Conservation (phyloP, 2,113 vertebrate genomes). For the Pyxicephalus adspersus region DNA sequence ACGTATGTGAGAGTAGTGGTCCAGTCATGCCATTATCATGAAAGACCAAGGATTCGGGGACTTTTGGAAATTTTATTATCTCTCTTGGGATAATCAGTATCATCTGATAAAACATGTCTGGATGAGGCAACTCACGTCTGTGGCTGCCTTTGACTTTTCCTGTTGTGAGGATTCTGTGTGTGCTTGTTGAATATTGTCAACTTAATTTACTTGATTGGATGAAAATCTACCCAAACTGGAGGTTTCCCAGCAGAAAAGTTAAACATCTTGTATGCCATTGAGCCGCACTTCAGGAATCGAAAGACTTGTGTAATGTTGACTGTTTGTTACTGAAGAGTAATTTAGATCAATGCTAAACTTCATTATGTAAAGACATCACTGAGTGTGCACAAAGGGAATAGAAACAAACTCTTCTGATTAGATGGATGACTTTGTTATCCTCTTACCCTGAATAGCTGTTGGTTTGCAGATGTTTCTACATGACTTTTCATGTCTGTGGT, state of each 20-base stretch:
- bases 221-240: not conserved
- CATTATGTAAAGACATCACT: constrained; percentile 22
- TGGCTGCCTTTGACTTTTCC: no score
- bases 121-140: no score
- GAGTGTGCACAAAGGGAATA: constrained; percentile 13
- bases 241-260: constrained; percentile 6
- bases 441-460: not conserved
- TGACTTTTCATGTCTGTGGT: not conserved
- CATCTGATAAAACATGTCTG: no score
- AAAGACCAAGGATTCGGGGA: no score
- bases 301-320: constrained; percentile 17
- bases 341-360: constrained; percentile 32
- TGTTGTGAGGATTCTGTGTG: no score
- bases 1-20: no score
- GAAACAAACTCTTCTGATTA: constrained; percentile 5
- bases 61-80: no score
- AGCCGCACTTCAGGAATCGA: constrained; percentile 22
- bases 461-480: not conserved
- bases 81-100: no score
- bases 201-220: not conserved
- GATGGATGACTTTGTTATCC: constrained; percentile 31
- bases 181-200: not conserved
- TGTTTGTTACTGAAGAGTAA: constrained; percentile 23
- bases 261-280: constrained; percentile 22
- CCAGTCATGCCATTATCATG: no score